These are phyloP conservation scores for Octomys mimax DNA, from an alignment of 2,797 vertebrate species.

Conservation along the genomic window DNA sequence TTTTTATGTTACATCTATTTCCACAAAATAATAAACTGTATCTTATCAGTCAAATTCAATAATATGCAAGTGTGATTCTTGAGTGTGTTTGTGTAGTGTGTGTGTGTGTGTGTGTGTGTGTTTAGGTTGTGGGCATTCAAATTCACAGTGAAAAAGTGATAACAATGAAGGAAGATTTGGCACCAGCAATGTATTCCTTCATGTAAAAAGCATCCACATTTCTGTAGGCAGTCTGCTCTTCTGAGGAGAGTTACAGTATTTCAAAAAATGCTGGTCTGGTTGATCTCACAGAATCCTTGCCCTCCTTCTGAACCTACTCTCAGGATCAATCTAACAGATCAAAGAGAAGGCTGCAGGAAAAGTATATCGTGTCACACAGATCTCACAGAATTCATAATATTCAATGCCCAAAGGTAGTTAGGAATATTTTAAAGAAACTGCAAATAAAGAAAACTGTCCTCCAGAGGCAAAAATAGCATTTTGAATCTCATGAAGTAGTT, in stretches of 20 bases:
- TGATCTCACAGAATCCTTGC: neutral
- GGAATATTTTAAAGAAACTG: slow-evolving; percentile 4
- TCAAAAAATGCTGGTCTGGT: neutral
- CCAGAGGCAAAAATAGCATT: neutral
- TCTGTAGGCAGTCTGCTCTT: neutral
- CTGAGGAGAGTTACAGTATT: neutral
- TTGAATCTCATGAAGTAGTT: neutral
- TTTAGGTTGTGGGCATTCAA: neutral
- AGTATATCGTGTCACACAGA: neutral
- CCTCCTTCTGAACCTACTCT: neutral
- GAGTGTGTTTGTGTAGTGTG: neutral
- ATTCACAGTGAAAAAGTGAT: neutral
- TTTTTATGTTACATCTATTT: neutral
- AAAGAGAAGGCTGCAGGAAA: slow-evolving; percentile 27
- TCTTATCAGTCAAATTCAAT: neutral
- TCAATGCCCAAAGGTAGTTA: neutral
- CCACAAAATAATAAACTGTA: neutral
- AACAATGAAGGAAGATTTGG: neutral
- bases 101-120: neutral
- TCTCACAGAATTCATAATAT: neutral
- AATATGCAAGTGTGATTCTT: neutral
- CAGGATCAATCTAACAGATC: neutral
- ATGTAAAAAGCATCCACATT: neutral
- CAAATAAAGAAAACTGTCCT: neutral
- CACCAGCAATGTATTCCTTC: neutral